These are phyloP conservation scores for Hystrix cristata DNA, from an alignment of 2,113 vertebrate species.

Conservation along the genomic window DNA sequence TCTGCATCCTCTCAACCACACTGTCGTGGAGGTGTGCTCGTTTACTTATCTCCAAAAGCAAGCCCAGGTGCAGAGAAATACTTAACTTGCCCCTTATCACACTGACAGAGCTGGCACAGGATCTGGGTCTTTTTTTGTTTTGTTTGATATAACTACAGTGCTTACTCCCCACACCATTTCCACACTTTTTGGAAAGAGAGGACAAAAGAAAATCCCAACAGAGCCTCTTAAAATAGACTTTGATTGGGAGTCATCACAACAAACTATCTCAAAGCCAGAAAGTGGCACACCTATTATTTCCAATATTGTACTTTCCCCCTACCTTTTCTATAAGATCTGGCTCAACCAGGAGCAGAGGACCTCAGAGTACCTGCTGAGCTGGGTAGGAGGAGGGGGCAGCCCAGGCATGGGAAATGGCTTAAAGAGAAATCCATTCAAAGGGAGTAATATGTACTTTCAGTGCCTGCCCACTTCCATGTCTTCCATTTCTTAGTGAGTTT, in stretches of 20 bases:
- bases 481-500: neutral
- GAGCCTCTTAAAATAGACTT: neutral
- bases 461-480: neutral
- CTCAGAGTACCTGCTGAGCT: neutral
- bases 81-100: neutral
- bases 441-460: neutral
- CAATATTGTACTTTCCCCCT: neutral
- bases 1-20: neutral
- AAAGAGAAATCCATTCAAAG: neutral
- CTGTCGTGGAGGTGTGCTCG: neutral
- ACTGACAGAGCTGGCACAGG: neutral
- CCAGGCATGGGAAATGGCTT: neutral
- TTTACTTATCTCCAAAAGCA: neutral
- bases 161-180: neutral
- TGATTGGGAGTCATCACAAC: neutral
- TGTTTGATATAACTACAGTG: neutral
- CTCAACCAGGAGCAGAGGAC: neutral
- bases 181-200: neutral
- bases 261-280: neutral
- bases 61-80: neutral
- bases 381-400: fast-evolving
- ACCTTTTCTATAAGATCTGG: neutral
- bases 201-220: conserved; percentile 8
- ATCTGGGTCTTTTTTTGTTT: neutral
- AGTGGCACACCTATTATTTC: neutral